These are phyloP conservation scores for Paramormyrops kingsleyae DNA, from an alignment of 2,113 vertebrate genomes.

Conservation along the genomic window DNA sequence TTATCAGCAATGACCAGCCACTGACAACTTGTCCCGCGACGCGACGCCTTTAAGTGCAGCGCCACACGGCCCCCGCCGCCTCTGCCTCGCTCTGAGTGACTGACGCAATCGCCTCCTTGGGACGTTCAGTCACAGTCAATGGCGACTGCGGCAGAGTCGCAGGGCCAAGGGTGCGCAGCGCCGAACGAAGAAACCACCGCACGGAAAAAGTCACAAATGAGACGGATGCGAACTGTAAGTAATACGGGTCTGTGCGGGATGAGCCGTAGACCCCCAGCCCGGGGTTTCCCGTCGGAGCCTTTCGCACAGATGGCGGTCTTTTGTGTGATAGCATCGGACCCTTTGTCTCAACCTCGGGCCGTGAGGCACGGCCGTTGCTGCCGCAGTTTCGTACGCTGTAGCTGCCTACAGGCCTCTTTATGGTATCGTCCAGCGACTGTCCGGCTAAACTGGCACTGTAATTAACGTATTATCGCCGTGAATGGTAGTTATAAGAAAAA, in stretches of 20 bases:
- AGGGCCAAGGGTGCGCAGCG: constrained; percentile 28
- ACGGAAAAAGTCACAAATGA: constrained; percentile 47
- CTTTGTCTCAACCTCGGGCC: constrained; percentile 9
- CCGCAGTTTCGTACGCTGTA: neutral
- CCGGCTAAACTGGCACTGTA: neutral
- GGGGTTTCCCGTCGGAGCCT: neutral
- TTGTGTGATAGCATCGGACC: neutral
- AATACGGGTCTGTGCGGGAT: neutral
- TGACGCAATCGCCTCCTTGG: constrained; percentile 38
- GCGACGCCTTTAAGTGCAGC: constrained; percentile 34
- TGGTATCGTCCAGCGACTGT: neutral
- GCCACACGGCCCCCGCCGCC: constrained; percentile 15
- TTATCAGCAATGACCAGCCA: neutral
- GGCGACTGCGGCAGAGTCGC: constrained; percentile 52
- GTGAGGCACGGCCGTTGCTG: neutral
- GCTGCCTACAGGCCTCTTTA: neutral
- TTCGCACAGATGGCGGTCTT: neutral
- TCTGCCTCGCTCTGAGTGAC: constrained; percentile 37
- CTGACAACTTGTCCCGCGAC: neutral
- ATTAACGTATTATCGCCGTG: neutral
- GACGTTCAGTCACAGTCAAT: constrained; percentile 37
- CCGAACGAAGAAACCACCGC: constrained; percentile 32
- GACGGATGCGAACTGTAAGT: constrained; percentile 56
- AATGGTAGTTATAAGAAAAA: neutral
- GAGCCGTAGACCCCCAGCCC: neutral